Evolutionary conservation across 2,113 vertebrate genomes (phyloP).

Genomic region (Bostrychus sinensis): DNA sequence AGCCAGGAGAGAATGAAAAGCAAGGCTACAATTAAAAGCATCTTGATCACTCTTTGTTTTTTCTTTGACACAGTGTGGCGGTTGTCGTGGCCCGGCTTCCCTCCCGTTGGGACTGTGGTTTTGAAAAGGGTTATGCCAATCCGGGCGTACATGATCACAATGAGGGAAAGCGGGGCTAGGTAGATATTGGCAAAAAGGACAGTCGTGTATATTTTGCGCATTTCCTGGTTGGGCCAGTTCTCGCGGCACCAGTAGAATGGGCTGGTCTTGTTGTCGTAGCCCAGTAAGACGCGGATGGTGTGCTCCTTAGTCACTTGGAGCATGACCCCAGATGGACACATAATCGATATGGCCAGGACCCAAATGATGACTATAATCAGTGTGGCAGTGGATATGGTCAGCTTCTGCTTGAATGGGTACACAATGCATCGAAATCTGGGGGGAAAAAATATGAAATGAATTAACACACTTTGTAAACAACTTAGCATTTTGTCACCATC

Average conservation of each 20-base stretch:
- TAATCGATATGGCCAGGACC: constrained; percentile 88
- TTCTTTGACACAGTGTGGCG: constrained; percentile 81
- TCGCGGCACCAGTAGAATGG: constrained; percentile 91
- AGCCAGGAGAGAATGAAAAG: constrained; percentile 93
- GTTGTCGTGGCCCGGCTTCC: constrained; percentile 76
- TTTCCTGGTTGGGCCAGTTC: constrained; percentile 88
- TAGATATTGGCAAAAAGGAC: constrained; percentile 93
- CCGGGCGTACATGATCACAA: constrained; percentile 86
- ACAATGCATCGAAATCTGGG: constrained; percentile 88
- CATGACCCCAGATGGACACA: constrained; percentile 91
- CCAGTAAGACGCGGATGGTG: constrained; percentile 80
- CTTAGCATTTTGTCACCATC: too few species aligned
- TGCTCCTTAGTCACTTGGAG: constrained; percentile 87
- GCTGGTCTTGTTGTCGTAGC: constrained; percentile 77
- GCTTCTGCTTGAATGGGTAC: constrained; percentile 91
- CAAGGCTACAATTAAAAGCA: constrained; percentile 87
- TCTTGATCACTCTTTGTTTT: constrained; percentile 88
- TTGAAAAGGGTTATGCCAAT: constrained; percentile 87
- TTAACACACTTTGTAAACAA: not conserved
- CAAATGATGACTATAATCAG: constrained; percentile 85
- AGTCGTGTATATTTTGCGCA: constrained; percentile 91
- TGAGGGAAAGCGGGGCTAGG: constrained; percentile 87
- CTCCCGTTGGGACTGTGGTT: constrained; percentile 47
- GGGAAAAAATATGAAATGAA: constrained; percentile 8
- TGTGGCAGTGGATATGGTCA: constrained; percentile 80